Evolutionary conservation across 2,113 vertebrate genomes (phyloP).

Genomic region (Crotalus horridus): DNA sequence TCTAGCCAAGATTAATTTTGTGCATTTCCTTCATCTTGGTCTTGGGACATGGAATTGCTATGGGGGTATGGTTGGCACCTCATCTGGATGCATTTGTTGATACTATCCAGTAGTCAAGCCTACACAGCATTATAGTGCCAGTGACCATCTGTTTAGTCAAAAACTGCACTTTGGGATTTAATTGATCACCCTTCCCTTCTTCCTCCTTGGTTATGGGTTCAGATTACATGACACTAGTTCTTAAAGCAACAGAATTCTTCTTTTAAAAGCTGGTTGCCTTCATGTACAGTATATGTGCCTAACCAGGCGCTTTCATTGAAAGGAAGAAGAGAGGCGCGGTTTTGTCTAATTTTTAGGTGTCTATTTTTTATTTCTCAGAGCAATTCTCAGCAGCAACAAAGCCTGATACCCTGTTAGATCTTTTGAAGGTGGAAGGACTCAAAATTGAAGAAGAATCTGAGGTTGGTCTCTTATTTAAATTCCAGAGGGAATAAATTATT

Average conservation of each 20-base stretch:
- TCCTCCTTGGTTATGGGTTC: neutral
- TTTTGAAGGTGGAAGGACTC: constrained; percentile 85
- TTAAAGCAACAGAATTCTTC: neutral
- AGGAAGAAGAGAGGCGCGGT: rapidly evolving
- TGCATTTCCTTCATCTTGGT: neutral
- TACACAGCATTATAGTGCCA: neutral
- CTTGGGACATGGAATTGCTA: neutral
- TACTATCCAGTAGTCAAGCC: neutral
- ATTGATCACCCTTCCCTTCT: neutral
- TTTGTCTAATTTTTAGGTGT: rapidly evolving
- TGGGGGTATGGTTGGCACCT: neutral
- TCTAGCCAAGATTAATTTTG: neutral
- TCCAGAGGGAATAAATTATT: neutral
- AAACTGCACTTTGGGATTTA: neutral
- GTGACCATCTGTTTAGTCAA: neutral
- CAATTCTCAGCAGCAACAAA: constrained; percentile 74
- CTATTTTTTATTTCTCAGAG: constrained; percentile 66
- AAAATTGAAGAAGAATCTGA: constrained; percentile 89
- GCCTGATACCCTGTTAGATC: constrained; percentile 79
- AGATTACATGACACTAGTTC: neutral
- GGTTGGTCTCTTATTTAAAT: constrained; percentile 63
- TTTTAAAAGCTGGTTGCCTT: neutral
- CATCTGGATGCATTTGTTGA: neutral
- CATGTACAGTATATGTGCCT: neutral
- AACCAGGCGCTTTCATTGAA: neutral